Evolutionary conservation across 2,888 invertebrate species (phyloP), one percentile per base, ranked within the genome.

Genomic region (Sipunculus nudus): DNA sequence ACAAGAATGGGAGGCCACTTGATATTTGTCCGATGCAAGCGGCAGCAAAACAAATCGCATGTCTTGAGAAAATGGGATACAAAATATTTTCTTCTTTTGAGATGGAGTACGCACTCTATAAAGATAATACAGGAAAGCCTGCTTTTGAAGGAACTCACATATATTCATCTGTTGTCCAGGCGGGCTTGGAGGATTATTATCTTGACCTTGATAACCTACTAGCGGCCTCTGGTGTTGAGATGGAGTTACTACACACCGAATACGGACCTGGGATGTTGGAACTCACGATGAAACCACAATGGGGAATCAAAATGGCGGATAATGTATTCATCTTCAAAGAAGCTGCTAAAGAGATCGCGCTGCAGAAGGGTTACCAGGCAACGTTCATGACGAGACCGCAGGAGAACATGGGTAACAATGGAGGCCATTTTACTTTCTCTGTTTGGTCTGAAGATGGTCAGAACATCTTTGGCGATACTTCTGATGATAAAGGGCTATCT

Each of bases 381-480:
- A 56, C 52, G 2, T 65, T 65, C 28, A 65, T 65, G 65, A 29
- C 63, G 10, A 41, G 50, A 38, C 58, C 55, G 23, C 38, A 19
- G 26, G 10, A n/a, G 0, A 23, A 21, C 0, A 21, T 19, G 8
- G 16, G n/a, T 6, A n/a, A 53, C 23, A 58, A 35, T 32, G 68
- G 66, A 1, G 46, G 40, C 26, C 70, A 69, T 59, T 63, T 46
- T 53, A 69, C 66, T 47, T 59, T 65, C 49, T 69, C 70, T 21
- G 38, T 69, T 19, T 70, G 65, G 68, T 43, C 35, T 10, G 25
- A 31, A 43, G 28, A 41, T 10, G 28, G 28, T n/a, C 8, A 46
- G n/a, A 64, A 65, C 35, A 56, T 50, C 1, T 61, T 69, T 41
- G 52, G 47, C 43, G 62, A 68, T 32, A 28, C 47, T 10, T 28